A percentile compares a stretch with the other conserved stretches of the same genome.
Evolutionary conservation across 2,113 vertebrate genomes (phyloP).

Genomic region (Seriola quinqueradiata): DNA sequence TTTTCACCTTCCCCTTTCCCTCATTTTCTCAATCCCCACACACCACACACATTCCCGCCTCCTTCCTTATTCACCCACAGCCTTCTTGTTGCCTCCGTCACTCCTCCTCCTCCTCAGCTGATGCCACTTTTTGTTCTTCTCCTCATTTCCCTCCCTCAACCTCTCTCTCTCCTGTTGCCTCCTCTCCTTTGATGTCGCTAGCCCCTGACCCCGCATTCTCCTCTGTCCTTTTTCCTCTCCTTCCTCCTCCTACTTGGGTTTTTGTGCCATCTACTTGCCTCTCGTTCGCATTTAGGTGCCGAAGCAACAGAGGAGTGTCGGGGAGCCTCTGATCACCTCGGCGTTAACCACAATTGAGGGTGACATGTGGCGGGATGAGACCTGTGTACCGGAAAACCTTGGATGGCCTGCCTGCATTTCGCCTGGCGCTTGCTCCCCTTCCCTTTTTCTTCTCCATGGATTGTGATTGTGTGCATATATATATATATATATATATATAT

Average conservation of each 20-base stretch:
- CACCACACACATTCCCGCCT: constrained; percentile 19
- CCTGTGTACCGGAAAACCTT: constrained; percentile 74
- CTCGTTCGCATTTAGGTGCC: constrained; percentile 57
- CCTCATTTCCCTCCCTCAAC: constrained; percentile 15
- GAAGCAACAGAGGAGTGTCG: constrained; percentile 63
- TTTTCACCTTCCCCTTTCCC: constrained; percentile 17
- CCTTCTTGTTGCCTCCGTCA: constrained; percentile 56
- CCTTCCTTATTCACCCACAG: constrained; percentile 45
- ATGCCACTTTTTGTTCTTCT: constrained; percentile 37
- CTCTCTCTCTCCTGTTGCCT: constrained; percentile 26
- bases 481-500: neutral
- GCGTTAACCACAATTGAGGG: constrained; percentile 69
- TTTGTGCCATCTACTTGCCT: neutral
- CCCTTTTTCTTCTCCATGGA: constrained; percentile 23
- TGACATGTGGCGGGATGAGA: constrained; percentile 77
- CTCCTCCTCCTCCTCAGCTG: constrained; percentile 41
- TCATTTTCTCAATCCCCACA: constrained; percentile 16
- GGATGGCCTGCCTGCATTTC: constrained; percentile 52
- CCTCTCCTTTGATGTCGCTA: neutral
- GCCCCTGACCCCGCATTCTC: neutral
- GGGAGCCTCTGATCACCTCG: constrained; percentile 64
- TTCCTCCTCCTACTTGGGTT: neutral
- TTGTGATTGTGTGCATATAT: constrained; percentile 18
- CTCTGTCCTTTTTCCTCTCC: neutral
- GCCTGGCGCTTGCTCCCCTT: constrained; percentile 23